Evolutionary conservation across 2,888 invertebrate genomes (phyloP).

Genomic region (Portevinia maculata): DNA sequence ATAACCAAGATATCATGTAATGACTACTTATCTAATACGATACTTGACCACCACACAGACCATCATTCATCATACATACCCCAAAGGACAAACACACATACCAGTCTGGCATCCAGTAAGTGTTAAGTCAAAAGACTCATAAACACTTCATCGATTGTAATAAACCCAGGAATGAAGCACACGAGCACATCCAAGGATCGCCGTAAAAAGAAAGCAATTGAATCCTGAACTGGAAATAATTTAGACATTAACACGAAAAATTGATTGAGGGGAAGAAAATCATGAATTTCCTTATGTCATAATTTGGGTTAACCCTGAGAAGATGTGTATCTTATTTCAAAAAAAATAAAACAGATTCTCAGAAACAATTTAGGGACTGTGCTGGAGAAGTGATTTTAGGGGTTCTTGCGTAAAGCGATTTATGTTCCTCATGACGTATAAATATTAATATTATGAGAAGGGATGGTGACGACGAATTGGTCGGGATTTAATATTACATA

Average conservation of each 20-base stretch:
- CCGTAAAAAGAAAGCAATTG: conserved; percentile 52
- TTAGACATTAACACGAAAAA: conserved; percentile 38
- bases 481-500: neutral
- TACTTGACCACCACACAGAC: conserved; percentile 52
- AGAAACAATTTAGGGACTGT: conserved; percentile 10
- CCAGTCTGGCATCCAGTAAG: neutral
- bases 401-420: conserved; percentile 35
- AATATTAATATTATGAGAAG: conserved; percentile 27
- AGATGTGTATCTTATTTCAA: conserved; percentile 6
- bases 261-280: conserved; percentile 11
- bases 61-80: conserved; percentile 8
- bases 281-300: conserved; percentile 47
- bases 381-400: conserved; percentile 3
- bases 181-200: neutral
- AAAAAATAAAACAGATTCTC: conserved; percentile 27
- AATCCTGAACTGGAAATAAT: conserved; percentile 40
- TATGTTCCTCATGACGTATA: conserved; percentile 29
- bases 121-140: conserved; percentile 58
- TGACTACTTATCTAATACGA: conserved; percentile 60
- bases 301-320: conserved; percentile 25
- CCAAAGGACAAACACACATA: neutral
- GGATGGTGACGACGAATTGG: neutral
- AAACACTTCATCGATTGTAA: conserved; percentile 64
- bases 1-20: conserved; percentile 55
- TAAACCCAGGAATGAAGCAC: conserved; percentile 34